A percentile compares a stretch with the other conserved stretches of the same genome.
These are phyloP conservation scores for Eupithecia subfuscata DNA, from an alignment of 2,888 invertebrate species.

Conservation along the genomic window DNA sequence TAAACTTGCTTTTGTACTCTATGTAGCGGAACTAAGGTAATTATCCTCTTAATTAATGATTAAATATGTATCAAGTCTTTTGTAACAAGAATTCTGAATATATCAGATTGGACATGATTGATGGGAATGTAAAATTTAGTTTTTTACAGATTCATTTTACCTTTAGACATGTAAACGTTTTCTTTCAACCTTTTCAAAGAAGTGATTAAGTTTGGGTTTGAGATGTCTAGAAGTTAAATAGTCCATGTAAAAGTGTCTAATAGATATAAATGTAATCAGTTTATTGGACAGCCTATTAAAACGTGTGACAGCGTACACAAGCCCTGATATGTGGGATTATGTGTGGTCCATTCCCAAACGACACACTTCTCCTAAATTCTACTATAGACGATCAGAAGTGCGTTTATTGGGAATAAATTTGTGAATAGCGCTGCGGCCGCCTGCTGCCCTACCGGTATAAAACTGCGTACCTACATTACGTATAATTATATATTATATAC, in stretches of 20 bases:
- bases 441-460: slow-evolving; percentile 73
- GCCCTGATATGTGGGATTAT: slow-evolving; percentile 82
- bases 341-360: slow-evolving; percentile 58
- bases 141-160: slow-evolving; percentile 9
- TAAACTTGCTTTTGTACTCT: slow-evolving; percentile 28
- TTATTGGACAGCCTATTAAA: slow-evolving; percentile 19
- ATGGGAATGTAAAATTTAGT: slow-evolving; percentile 13
- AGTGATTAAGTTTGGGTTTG: not conserved
- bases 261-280: slow-evolving; percentile 17
- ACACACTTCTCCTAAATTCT: slow-evolving; percentile 25
- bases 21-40: slow-evolving; percentile 28
- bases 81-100: slow-evolving; percentile 27
- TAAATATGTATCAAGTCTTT: slow-evolving; percentile 36
- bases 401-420: slow-evolving; percentile 34
- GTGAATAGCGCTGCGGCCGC: slow-evolving; percentile 76
- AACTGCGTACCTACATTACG: slow-evolving; percentile 71
- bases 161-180: not conserved
- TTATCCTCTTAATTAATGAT: slow-evolving; percentile 25
- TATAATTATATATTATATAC: slow-evolving; percentile 66
- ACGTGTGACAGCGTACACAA: slow-evolving; percentile 68
- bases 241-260: not conserved
- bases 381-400: slow-evolving; percentile 19
- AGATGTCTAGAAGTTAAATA: not conserved
- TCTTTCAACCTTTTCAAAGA: not conserved
- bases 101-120: slow-evolving; percentile 25